A percentile compares a stretch with the other conserved stretches of the same genome.
Conservation (phyloP, 2,113 vertebrate species). For the Tretioscincus oriximinensis region DNA sequence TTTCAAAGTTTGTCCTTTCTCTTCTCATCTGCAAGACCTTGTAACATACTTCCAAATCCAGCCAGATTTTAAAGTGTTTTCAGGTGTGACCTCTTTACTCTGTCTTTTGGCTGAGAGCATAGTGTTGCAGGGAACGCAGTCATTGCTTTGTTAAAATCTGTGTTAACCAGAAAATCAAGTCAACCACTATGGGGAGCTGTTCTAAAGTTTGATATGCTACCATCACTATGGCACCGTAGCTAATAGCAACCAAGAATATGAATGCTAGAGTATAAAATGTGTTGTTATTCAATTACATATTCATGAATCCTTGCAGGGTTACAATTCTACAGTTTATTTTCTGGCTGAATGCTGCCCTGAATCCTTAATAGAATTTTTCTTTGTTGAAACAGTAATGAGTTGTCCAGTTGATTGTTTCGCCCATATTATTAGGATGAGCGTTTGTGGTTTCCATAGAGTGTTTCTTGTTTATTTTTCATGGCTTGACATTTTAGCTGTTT, state of each 20-base stretch:
- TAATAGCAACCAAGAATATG: background rate
- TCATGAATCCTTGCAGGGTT: background rate
- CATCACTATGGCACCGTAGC: background rate
- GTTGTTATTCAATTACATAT: background rate
- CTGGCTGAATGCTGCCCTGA: background rate
- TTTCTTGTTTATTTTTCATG: slow-evolving; percentile 21
- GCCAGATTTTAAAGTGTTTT: background rate
- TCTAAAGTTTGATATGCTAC: background rate
- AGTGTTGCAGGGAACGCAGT: background rate
- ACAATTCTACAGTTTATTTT: background rate
- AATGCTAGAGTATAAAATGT: background rate
- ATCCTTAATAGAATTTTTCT: background rate
- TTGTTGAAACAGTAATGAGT: background rate
- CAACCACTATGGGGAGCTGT: background rate
- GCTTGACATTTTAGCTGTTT: background rate
- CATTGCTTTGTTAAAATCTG: background rate
- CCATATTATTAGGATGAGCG: accelerated
- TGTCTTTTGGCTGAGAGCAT: too few species aligned
- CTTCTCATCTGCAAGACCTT: background rate
- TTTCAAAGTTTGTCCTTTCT: background rate
- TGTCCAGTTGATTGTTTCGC: background rate
- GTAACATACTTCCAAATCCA: background rate
- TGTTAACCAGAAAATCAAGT: background rate
- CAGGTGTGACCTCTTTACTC: background rate
- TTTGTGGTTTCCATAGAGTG: slow-evolving; percentile 36